These are phyloP conservation scores for Sphenopsis melanotis DNA, from an alignment of 2,797 vertebrate species.

Conservation along the genomic window DNA sequence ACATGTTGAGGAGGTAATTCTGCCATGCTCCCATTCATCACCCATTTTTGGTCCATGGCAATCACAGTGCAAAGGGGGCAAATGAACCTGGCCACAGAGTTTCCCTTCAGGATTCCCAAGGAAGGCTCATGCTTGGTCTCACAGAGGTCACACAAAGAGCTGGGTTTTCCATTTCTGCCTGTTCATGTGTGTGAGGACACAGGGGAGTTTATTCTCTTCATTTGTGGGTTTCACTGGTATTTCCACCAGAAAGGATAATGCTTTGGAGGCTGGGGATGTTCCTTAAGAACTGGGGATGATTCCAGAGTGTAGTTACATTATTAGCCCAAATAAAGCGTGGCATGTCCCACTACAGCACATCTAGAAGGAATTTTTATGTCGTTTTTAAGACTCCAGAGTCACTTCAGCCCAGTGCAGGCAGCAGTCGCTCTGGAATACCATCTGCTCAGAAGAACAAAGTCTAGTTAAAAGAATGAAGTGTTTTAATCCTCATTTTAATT, in stretches of 20 bases:
- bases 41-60: neutral
- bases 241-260: neutral
- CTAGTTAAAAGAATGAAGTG: neutral
- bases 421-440: neutral
- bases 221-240: neutral
- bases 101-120: neutral
- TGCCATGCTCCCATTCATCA: neutral
- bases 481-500: neutral
- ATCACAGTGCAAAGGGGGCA: neutral
- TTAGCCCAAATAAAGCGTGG: neutral
- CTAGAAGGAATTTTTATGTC: neutral
- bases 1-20: neutral
- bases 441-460: neutral
- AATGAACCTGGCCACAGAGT: neutral
- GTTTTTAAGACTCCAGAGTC: neutral
- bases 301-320: slow-evolving; percentile 24
- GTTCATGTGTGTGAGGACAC: neutral
- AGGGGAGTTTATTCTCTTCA: neutral
- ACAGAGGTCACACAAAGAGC: neutral
- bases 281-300: neutral
- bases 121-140: neutral
- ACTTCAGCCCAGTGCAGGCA: neutral
- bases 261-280: neutral
- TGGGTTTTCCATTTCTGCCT: neutral
- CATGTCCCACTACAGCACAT: neutral